A percentile compares a stretch with the other conserved stretches of the same genome.
phyloP scores from a whole-genome alignment of 2,797 vertebrate species.

The Etheostoma nigrum region DNA sequence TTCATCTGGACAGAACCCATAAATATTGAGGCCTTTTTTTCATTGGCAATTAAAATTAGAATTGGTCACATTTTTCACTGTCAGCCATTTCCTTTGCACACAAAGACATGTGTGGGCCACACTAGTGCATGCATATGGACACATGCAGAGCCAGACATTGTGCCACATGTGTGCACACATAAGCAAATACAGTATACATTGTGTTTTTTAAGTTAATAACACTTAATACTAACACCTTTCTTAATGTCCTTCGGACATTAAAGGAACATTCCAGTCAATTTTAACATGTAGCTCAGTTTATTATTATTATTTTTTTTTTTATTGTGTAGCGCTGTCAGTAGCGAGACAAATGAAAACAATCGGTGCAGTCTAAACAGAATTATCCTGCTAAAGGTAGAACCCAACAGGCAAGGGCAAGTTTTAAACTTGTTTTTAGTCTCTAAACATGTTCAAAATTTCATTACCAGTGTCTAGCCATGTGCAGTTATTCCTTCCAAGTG shows the following conservation, averaged over 20 bases:
- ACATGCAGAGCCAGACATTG: slow-evolving; percentile 26
- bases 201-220: slow-evolving; percentile 31
- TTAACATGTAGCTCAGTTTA: too few relatives aligned
- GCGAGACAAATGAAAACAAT: too few relatives aligned
- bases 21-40: slow-evolving; percentile 76
- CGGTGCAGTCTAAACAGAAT: too few relatives aligned
- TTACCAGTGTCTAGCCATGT: too few relatives aligned
- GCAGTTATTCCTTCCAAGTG: too few relatives aligned
- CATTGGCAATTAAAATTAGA: slow-evolving; percentile 81
- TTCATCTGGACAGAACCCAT: slow-evolving; percentile 73
- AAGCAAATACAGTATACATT: slow-evolving; percentile 11
- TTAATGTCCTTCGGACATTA: slow-evolving; percentile 21
- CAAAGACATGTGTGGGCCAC: slow-evolving; percentile 61
- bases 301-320: too few relatives aligned
- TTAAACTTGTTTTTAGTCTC: too few relatives aligned
- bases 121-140: slow-evolving; percentile 24
- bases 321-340: too few relatives aligned
- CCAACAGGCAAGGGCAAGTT: too few relatives aligned
- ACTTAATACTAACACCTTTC: slow-evolving; percentile 23
- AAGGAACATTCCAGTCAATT: not conserved
- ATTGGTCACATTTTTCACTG: slow-evolving; percentile 83
- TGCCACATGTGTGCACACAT: slow-evolving; percentile 10
- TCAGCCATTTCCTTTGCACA: slow-evolving; percentile 78
- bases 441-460: too few relatives aligned
- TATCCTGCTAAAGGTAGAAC: too few relatives aligned